Evolutionary conservation across 2,797 vertebrate genomes (phyloP).

Genomic region (Protosalanx chinensis): DNA sequence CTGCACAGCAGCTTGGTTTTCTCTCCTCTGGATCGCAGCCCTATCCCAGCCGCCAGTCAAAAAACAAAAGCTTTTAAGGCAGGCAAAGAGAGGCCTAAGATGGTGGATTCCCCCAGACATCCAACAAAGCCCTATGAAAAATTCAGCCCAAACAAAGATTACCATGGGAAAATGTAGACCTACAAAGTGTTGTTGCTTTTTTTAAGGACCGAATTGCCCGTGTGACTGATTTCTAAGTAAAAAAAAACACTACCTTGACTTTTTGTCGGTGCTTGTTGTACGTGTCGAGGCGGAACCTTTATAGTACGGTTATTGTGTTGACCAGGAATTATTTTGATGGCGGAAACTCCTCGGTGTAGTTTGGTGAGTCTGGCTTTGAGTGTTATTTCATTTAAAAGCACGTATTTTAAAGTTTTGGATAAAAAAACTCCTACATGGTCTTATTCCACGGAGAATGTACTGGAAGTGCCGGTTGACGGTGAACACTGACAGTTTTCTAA

Average conservation of each 20-base stretch:
- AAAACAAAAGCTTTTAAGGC: neutral
- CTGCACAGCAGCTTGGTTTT: too few species aligned
- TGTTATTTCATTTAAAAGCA: neutral
- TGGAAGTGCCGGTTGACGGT: neutral
- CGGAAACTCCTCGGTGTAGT: neutral
- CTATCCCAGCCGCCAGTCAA: neutral
- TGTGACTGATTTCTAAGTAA: neutral
- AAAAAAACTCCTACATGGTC: neutral
- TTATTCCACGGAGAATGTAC: neutral
- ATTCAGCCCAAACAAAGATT: neutral
- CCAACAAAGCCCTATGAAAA: neutral
- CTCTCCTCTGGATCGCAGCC: neutral
- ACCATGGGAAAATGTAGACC: constrained; percentile 5
- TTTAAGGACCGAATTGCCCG: neutral
- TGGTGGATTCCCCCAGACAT: neutral
- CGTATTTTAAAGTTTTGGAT: neutral
- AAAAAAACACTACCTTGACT: neutral
- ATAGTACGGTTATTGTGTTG: neutral
- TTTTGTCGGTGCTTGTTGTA: neutral
- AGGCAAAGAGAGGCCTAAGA: constrained; percentile 6
- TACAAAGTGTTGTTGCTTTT: neutral
- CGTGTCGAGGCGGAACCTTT: constrained; percentile 1
- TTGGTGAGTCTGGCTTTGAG: neutral
- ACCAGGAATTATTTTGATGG: neutral
- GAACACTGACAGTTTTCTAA: neutral